These are phyloP conservation scores for Poeciliopsis paucimaculata DNA, from an alignment of 2,797 vertebrate species.

Conservation along the genomic window DNA sequence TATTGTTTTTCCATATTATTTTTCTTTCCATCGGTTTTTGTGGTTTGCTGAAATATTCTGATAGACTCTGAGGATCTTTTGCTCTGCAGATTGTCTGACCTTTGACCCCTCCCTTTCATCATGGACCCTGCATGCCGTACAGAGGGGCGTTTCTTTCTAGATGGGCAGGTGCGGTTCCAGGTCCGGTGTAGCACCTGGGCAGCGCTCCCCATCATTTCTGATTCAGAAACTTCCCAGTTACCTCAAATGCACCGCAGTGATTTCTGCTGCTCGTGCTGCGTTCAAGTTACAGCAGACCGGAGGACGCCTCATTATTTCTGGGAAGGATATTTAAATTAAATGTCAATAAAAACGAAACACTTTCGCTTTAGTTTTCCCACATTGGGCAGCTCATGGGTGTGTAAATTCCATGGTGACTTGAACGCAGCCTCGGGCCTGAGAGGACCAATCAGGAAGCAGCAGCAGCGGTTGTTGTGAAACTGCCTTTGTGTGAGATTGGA, in stretches of 20 bases:
- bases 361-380: conserved; percentile 13
- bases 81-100: conserved; percentile 26
- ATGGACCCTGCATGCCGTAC: conserved; percentile 55
- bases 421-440: conserved; percentile 63
- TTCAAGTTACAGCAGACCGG: conserved; percentile 39
- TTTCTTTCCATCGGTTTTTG: conserved; percentile 2
- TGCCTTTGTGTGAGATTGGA: conserved; percentile 78
- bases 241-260: conserved; percentile 56
- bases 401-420: conserved; percentile 22
- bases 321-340: conserved; percentile 5
- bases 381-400: conserved; percentile 29
- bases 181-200: conserved; percentile 50
- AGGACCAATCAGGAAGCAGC: conserved; percentile 69
- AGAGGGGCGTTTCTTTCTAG: conserved; percentile 55
- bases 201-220: conserved; percentile 30
- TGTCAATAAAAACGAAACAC: not conserved
- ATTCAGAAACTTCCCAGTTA: conserved; percentile 64
- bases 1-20: conserved; percentile 1
- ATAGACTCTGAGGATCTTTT: not conserved
- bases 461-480: conserved; percentile 78
- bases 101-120: conserved; percentile 35
- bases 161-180: conserved; percentile 62
- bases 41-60: not conserved
- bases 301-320: conserved; percentile 7
- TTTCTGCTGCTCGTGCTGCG: conserved; percentile 51